Percentiles rank a stretch among this genome's conserved stretches.
These are phyloP conservation scores for Siniperca scherzeri DNA, from an alignment of 2,797 vertebrate species.

Conservation along the genomic window DNA sequence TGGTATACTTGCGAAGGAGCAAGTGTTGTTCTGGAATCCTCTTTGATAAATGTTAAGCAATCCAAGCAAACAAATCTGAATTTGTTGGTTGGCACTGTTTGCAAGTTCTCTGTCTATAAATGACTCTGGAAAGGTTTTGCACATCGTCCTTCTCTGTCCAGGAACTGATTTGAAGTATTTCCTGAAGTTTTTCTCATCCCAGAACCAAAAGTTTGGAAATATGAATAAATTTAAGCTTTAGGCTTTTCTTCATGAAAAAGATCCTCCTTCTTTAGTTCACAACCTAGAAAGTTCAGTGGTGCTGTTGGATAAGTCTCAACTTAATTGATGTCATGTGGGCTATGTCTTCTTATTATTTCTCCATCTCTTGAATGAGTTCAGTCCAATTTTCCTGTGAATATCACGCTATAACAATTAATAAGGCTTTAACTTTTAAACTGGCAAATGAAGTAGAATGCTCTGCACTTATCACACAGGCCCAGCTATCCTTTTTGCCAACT, in stretches of 20 bases:
- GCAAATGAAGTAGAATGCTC: slow-evolving; percentile 66
- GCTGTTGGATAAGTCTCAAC: slow-evolving; percentile 46
- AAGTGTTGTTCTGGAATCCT: background rate
- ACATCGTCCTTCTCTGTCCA: background rate
- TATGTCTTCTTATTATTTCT: slow-evolving; percentile 58
- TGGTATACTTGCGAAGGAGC: background rate
- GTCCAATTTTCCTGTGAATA: slow-evolving; percentile 71
- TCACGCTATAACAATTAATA: slow-evolving; percentile 73
- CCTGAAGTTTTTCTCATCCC: slow-evolving; percentile 20
- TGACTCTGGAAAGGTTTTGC: background rate
- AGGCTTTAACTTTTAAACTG: slow-evolving; percentile 70
- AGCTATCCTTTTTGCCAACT: slow-evolving; percentile 69
- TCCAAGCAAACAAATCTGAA: background rate
- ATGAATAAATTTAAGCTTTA: slow-evolving; percentile 31
- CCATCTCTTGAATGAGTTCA: slow-evolving; percentile 63
- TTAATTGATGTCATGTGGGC: slow-evolving; percentile 54
- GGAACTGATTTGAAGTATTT: slow-evolving; percentile 6
- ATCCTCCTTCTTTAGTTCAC: slow-evolving; percentile 24
- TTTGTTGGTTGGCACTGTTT: background rate
- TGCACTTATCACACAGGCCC: slow-evolving; percentile 67
- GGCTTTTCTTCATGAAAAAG: slow-evolving; percentile 38
- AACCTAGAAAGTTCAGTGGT: slow-evolving; percentile 44
- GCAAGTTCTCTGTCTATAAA: background rate
- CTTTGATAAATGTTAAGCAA: background rate
- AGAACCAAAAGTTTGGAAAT: slow-evolving; percentile 31